phyloP scores from a whole-genome alignment of 2,113 vertebrate genomes.

The Coturnix japonica region DNA sequence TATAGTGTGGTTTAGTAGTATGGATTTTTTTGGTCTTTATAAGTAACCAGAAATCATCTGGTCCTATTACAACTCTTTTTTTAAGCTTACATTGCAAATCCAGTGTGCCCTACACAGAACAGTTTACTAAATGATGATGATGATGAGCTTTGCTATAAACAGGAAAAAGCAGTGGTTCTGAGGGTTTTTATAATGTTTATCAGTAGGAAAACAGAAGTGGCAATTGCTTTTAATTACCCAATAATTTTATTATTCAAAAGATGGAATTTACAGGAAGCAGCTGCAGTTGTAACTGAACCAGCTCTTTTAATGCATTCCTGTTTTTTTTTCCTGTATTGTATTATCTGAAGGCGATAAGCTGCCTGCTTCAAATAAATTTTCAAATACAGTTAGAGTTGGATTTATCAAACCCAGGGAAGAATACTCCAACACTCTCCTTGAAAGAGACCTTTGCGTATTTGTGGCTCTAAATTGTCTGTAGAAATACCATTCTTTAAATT shows the following conservation, averaged over 20 bases:
- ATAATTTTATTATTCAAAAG: constrained; percentile 67
- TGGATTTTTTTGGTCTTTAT: background rate
- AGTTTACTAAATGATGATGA: constrained; percentile 25
- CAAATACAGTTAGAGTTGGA: constrained; percentile 21
- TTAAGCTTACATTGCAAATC: background rate
- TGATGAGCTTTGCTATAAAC: constrained; percentile 34
- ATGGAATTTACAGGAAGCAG: constrained; percentile 61
- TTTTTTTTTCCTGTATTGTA: constrained; percentile 32
- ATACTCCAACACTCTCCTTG: background rate
- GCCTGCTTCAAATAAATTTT: constrained; percentile 29
- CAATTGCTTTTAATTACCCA: constrained; percentile 66
- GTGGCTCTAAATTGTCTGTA: constrained; percentile 23
- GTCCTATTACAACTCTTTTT: background rate
- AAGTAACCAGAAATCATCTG: background rate
- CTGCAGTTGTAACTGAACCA: constrained; percentile 60
- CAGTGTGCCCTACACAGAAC: background rate
- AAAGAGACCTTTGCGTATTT: constrained; percentile 31
- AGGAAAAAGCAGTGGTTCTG: constrained; percentile 45
- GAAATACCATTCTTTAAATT: constrained; percentile 45
- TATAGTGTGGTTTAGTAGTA: background rate
- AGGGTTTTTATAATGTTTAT: constrained; percentile 52
- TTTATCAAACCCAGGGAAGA: constrained; percentile 28
- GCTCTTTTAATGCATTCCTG: constrained; percentile 48
- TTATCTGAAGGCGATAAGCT: constrained; percentile 40
- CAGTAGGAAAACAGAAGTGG: constrained; percentile 63